Conservation (phyloP, 2,113 vertebrate genomes). For the Alectura lathami region DNA sequence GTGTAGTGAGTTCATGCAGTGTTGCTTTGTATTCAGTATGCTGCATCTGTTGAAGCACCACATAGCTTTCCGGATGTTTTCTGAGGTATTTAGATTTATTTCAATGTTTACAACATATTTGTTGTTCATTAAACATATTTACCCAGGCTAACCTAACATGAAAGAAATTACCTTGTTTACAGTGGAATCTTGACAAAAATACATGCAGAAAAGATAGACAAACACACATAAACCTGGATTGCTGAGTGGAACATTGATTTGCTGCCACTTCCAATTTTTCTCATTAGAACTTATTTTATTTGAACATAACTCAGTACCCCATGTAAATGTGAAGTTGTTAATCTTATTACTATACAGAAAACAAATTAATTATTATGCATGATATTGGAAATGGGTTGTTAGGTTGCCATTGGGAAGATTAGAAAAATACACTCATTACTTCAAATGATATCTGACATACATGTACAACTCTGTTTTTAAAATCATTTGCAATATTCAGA, state of each 20-base stretch:
- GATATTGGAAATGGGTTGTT: constrained; percentile 79
- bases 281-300: constrained; percentile 84
- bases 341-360: constrained; percentile 84
- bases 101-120: constrained; percentile 74
- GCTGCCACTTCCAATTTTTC: constrained; percentile 78
- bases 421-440: constrained; percentile 79
- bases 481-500: constrained; percentile 56
- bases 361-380: constrained; percentile 85
- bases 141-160: constrained; percentile 79
- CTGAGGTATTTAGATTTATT: constrained; percentile 70
- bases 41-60: constrained; percentile 46
- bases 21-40: neutral
- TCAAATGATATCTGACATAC: constrained; percentile 77
- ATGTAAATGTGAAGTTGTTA: constrained; percentile 79
- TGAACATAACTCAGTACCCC: constrained; percentile 80
- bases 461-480: constrained; percentile 68
- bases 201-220: constrained; percentile 71
- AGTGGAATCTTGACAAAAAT: constrained; percentile 79
- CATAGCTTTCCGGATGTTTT: constrained; percentile 53
- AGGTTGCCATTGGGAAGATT: constrained; percentile 75
- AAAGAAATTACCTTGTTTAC: constrained; percentile 81
- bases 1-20: neutral
- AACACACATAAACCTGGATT: constrained; percentile 76
- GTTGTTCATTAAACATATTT: constrained; percentile 82
- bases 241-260: constrained; percentile 78